Conservation (phyloP, 2,888 invertebrate genomes). For the Nemotelus nigrinus region DNA sequence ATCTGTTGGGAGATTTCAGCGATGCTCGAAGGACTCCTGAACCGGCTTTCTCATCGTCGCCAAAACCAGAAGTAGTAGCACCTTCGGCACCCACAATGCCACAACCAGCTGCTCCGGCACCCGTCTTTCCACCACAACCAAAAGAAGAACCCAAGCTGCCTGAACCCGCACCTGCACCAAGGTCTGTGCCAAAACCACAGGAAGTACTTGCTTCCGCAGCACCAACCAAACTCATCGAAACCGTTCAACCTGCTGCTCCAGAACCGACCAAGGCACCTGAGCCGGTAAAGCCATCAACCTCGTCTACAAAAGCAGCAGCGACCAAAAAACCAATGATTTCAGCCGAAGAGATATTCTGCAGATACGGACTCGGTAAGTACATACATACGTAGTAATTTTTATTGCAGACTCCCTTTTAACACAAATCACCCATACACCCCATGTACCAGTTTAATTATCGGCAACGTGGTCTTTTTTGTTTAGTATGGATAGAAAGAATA, state of each 20-base stretch:
- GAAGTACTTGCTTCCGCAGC: background rate
- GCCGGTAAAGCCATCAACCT: constrained; percentile 19
- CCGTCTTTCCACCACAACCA: constrained; percentile 31
- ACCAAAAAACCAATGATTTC: constrained; percentile 58
- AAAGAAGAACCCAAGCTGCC: constrained; percentile 34
- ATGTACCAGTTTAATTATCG: background rate
- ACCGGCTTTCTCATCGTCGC: constrained; percentile 49
- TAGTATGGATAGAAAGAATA: too few species aligned
- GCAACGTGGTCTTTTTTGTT: background rate
- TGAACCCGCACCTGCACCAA: constrained; percentile 20
- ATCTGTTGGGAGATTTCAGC: constrained; percentile 62
- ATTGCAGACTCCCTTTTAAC: background rate
- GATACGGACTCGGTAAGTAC: constrained; percentile 74
- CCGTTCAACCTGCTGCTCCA: constrained; percentile 27
- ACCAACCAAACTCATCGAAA: constrained; percentile 50
- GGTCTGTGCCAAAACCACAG: background rate
- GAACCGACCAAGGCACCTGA: constrained; percentile 4
- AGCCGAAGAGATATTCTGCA: constrained; percentile 73
- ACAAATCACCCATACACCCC: background rate
- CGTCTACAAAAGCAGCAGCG: constrained; percentile 45
- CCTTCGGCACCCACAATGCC: constrained; percentile 44
- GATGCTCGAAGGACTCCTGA: constrained; percentile 56
- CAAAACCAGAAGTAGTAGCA: constrained; percentile 42
- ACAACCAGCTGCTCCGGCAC: constrained; percentile 49
- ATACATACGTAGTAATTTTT: constrained; percentile 3